Evolutionary conservation across 1,140 invertebrate genomes (phyloP), one percentile per base, ranked within the genome.

Genomic region (Anastrepha obliqua): DNA sequence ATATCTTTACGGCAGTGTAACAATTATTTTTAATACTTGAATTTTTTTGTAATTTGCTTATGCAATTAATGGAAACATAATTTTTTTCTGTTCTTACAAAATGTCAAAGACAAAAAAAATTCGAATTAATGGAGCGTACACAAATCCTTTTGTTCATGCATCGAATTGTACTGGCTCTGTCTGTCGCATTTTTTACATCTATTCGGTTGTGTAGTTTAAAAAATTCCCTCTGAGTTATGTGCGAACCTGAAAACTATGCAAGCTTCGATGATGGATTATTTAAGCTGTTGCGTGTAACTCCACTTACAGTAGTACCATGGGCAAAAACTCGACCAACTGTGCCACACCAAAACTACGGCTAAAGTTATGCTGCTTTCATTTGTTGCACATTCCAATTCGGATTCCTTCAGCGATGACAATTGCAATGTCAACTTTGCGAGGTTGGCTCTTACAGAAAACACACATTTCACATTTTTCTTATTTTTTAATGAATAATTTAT

Each of bases 401-500:
- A 67, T 67, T 67, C 29, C 39, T 67, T 67, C 65, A 67, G 39
- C 29, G 29, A 13, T 13, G 65, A 7, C 65, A 67, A 67, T 67
- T 67, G 65, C 65, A 67, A 67, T 67, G 65, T 13, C 65, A 67
- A 67, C 20, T 67, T 67, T 67, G 39, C 65, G 13, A 39, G 29
- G 65, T 67, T 67, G 65, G 39, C 39, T 67, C 39, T 67, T 67
- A 67, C 65, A 29, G 29, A 67, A 67, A 67, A 13, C 39, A 29
- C 20, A 67, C 65, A 67, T 67, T 67, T 67, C 65, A 67, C 29
- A 39, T 29, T 29, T 29, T 29, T 67, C 2, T 67, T 67, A 3
- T 67, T 67, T 67, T 67, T 29, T 67, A 67, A 67, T 67, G 65
- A 67, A 67, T 67, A 67, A 67, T 67, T 67, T 67, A 67, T 67